A percentile compares a stretch with the other conserved stretches of the same genome.
Conservation (phyloP, 2,797 vertebrate species). For the Chromis chromis region DNA sequence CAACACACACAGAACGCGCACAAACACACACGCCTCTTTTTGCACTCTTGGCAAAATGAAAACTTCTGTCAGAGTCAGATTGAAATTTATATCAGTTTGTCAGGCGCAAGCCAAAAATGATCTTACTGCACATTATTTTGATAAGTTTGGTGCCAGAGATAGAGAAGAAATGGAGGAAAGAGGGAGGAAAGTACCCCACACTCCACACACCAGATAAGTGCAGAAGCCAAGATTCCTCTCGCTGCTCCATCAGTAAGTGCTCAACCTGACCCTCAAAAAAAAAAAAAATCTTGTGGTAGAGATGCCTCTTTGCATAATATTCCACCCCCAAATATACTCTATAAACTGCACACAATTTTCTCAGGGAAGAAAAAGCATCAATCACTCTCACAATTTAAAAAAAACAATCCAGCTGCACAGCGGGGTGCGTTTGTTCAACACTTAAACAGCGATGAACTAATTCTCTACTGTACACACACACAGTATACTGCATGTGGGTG, state of each 20-base stretch:
- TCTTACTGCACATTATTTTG: constrained; percentile 87
- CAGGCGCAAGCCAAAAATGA: constrained; percentile 83
- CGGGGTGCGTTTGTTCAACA: constrained; percentile 43
- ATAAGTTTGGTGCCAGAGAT: constrained; percentile 89
- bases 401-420: constrained; percentile 59
- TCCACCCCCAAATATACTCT: constrained; percentile 53
- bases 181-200: constrained; percentile 82
- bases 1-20: constrained; percentile 24
- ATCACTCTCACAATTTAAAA: constrained; percentile 50
- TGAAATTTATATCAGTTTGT: constrained; percentile 89
- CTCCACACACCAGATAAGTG: constrained; percentile 84
- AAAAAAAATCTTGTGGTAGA: constrained; percentile 63
- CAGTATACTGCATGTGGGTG: constrained; percentile 22
- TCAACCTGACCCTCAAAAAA: constrained; percentile 75
- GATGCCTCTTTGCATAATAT: constrained; percentile 79
- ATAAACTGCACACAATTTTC: constrained; percentile 63
- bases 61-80: constrained; percentile 86
- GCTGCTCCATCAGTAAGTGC: constrained; percentile 78
- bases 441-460: constrained; percentile 30
- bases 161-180: constrained; percentile 84
- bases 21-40: constrained; percentile 67
- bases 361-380: constrained; percentile 64
- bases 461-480: constrained; percentile 36
- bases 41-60: constrained; percentile 87
- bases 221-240: constrained; percentile 83